Evolutionary conservation across 2,113 vertebrate genomes (phyloP), one percentile per base, ranked within the genome.

Genomic region (Chionis minor): DNA sequence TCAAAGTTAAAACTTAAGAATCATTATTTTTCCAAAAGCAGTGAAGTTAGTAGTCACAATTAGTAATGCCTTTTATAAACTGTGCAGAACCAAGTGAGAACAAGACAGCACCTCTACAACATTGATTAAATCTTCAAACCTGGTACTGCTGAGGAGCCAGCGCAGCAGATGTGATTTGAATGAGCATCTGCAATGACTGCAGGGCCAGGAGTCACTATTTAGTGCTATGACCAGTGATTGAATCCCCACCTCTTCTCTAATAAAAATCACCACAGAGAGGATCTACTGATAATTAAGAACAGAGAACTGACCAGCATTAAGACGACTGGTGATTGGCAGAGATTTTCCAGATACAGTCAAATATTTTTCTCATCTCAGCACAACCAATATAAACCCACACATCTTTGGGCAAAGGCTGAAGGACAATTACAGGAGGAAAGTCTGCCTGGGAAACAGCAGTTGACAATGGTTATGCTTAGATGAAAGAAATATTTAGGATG

Each of bases 151-250:
- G 42, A 62, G 49, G 7, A 70, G 12, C 30, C 55, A 42, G 30
- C 3, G 7, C 10, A 0, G 24, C 5, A 22, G 21, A 26, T 22
- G 30, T 3, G 0, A 32, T 49, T 32, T 20, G 17, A 59, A 56
- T 5, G 24, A 45, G 59, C 33, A 40, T 22, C 54, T 69, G 30
- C 55, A 49, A 6, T 4, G 12, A 62, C 30, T n/a, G 45, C 20
- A 67, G 26, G 24, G 28, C 30, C 47, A 56, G 23, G 6, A 42
- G 24, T 12, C 20, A 5, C 54, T 28, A 38, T 38, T 38, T 26
- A 67, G 47, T 32, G 24, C 38, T 23, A 14, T 20, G 30, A 47
- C 16, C 16, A 32, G 52, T 7, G 30, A 66, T 2, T 19, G 62
- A 81, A 70, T 51, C 26, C 49, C n/a, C n/a, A 42, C 18, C 17